Base-by-base conservation (phyloP, 2,797 vertebrate species). In the Anabacerthia variegaticeps region DNA sequence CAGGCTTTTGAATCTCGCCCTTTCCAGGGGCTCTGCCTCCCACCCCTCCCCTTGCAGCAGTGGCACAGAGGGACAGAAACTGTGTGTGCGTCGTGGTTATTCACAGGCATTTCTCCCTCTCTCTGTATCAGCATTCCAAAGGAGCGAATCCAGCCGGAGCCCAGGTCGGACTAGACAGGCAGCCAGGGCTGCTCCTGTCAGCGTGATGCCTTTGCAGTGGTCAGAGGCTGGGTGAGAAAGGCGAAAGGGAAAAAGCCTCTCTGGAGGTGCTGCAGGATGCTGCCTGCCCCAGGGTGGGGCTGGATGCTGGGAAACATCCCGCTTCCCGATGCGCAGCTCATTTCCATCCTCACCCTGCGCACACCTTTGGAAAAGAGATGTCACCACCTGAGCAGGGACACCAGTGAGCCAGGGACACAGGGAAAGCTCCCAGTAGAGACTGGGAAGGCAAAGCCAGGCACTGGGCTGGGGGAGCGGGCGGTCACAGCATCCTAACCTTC, bases 401-500 rank as follows among this genome's bases (percentile, higher is more conserved):
- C 34, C 32, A 20, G 1, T 2, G 9, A 56, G 71, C 30, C 9
- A 34, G 22, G 69, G 69, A 36, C 2, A 1, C 46, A 0, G 36
- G 22, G 22, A 20, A 39, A 80, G 69, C 54, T 71, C 81, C 89
- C 81, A 14, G 44, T 0, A 3, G 66, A 32, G 46, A 7, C 10
- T 4, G 66, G 73, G 76, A 49, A 27, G 37, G 68, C 32, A 71
- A n/a, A 86, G 30, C n/a, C 14, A 9, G 48, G 44, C 58, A 8
- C 82, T 4, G 52, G 39, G 6, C 39, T 21, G 67, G 32, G 17
- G 59, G 79, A 84, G 78, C 37, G 2, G 54, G 73, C 36, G 27
- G 85, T 96, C 85, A 93, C 89, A 63, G 93, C 84, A 83, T 52
- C 92, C 76, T 90, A 76, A 85, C 83, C 78, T 78, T 97, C 92